These are phyloP conservation scores for Myiotriccus ornatus DNA, from an alignment of 2,797 vertebrate genomes.

Conservation along the genomic window DNA sequence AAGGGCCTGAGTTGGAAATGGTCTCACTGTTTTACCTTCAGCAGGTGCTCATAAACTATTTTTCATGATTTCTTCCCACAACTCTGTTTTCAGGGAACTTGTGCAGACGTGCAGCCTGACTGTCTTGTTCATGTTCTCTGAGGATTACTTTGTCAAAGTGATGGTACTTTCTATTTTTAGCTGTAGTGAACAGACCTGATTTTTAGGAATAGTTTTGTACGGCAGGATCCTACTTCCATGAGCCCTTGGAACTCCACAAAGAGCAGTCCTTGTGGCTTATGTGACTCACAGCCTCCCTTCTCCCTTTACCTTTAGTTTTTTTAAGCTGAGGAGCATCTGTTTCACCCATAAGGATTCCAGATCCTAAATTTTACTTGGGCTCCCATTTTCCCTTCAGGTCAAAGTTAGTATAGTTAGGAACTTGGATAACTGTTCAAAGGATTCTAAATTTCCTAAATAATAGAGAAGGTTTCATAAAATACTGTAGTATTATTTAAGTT, in stretches of 20 bases:
- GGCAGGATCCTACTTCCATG: background rate
- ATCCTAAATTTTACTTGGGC: background rate
- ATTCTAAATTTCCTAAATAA: background rate
- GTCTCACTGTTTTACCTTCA: background rate
- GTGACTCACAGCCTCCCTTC: background rate
- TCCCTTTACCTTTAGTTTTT: background rate
- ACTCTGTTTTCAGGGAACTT: background rate
- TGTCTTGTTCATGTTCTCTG: background rate
- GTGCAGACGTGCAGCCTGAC: background rate
- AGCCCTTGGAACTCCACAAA: background rate
- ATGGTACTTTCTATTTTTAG: background rate
- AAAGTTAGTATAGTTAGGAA: background rate
- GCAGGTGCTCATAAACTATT: background rate
- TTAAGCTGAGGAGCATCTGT: background rate
- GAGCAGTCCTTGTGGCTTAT: background rate
- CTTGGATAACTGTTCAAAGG: background rate
- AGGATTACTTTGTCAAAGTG: background rate
- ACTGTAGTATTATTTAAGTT: conserved; percentile 7
- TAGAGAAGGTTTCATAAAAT: background rate
- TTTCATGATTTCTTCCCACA: background rate
- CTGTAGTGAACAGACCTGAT: background rate
- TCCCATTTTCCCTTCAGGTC: background rate
- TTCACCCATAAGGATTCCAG: background rate
- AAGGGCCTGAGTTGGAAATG: background rate
- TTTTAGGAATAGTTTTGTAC: background rate